phyloP scores from a whole-genome alignment of 2,888 invertebrate genomes.

The Drosophila anomalata region DNA sequence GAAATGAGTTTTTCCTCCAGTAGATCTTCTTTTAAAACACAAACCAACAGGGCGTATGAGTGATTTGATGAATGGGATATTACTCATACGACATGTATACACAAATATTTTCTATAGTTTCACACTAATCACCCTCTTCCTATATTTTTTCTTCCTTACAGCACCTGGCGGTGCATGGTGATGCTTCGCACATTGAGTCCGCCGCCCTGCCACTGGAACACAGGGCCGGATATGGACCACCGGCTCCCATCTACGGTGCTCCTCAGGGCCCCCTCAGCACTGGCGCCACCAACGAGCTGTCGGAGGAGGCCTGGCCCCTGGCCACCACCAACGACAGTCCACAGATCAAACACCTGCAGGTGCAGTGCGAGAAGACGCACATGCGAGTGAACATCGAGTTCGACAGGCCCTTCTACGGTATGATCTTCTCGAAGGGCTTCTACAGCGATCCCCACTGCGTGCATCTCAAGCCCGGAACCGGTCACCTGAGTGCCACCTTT shows the following conservation, averaged over 20 bases:
- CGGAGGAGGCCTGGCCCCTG: constrained; percentile 95
- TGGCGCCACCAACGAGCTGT: constrained; percentile 84
- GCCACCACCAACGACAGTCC: constrained; percentile 93
- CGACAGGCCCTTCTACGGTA: constrained; percentile 96
- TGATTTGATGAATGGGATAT: background rate
- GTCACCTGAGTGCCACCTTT: constrained; percentile 95
- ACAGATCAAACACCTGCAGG: constrained; percentile 96
- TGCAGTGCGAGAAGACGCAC: constrained; percentile 97
- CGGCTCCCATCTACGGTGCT: constrained; percentile 85
- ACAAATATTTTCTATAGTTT: too few relatives aligned
- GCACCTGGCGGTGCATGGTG: constrained; percentile 88
- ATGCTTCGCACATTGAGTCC: constrained; percentile 91
- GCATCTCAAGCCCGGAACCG: constrained; percentile 95
- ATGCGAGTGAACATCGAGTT: constrained; percentile 98
- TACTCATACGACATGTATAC: background rate
- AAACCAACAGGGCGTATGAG: background rate
- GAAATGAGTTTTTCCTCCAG: background rate
- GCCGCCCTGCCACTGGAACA: constrained; percentile 92
- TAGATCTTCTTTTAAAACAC: background rate
- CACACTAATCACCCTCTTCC: background rate
- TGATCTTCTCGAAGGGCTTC: constrained; percentile 97
- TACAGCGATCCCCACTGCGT: constrained; percentile 96
- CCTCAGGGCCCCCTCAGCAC: constrained; percentile 81
- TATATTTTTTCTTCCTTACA: constrained; percentile 81
- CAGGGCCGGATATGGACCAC: constrained; percentile 90